Conservation (phyloP, 2,888 invertebrate genomes). For the Xiphydria camelus region DNA sequence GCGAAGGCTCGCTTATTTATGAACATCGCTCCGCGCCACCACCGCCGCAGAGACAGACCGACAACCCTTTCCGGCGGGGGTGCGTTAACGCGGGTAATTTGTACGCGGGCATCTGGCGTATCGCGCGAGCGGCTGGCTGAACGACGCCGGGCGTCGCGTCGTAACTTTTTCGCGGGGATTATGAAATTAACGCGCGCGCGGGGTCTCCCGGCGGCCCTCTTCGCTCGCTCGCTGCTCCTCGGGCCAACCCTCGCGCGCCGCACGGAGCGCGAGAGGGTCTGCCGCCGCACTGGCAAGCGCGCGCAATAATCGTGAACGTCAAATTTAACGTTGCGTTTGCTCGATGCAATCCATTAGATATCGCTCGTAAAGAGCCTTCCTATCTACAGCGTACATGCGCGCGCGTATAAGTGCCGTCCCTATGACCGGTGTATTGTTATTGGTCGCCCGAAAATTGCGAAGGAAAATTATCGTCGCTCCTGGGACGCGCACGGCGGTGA, state of each 20-base stretch:
- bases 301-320: conserved; percentile 57
- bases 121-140: conserved; percentile 25
- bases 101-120: conserved; percentile 39
- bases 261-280: conserved; percentile 6
- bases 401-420: conserved; percentile 19
- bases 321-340: conserved; percentile 54
- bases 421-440: background rate
- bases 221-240: too few species aligned
- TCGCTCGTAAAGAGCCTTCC: conserved; percentile 55
- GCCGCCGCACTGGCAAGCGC: conserved; percentile 5
- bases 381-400: conserved; percentile 39
- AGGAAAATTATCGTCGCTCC: too few species aligned
- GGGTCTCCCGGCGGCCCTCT: too few species aligned
- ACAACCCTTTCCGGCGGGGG: conserved; percentile 24
- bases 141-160: conserved; percentile 26
- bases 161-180: conserved; percentile 38
- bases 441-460: background rate
- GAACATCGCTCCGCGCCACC: conserved; percentile 21
- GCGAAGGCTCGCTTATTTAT: conserved; percentile 22
- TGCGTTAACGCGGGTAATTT: conserved; percentile 25
- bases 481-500: too few species aligned
- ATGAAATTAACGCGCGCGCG: conserved; percentile 55
- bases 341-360: conserved; percentile 57
- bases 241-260: conserved; percentile 7
- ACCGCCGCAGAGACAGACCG: background rate